phyloP scores from a whole-genome alignment of 2,113 vertebrate species.

The Drymodes brunneopygia region DNA sequence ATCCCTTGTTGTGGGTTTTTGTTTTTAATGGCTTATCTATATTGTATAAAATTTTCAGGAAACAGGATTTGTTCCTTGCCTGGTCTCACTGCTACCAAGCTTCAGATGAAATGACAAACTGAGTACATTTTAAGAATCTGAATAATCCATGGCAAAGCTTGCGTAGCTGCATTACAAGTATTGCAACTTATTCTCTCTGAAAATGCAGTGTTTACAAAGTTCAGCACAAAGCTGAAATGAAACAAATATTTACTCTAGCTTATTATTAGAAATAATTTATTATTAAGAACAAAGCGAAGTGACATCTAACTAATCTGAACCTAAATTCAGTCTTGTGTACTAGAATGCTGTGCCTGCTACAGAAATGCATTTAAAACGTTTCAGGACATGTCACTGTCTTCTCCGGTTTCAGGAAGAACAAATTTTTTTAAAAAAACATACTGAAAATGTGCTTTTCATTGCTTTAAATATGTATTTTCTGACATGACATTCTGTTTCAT shows the following conservation, averaged over 20 bases:
- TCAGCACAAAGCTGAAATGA: not conserved
- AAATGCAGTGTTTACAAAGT: not conserved
- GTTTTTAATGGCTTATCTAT: not conserved
- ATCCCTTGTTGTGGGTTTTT: not conserved
- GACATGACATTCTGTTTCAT: not conserved
- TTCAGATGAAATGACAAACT: not conserved
- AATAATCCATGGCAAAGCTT: not conserved
- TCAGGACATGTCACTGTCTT: not conserved
- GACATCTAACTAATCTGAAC: not conserved
- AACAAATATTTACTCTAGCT: not conserved
- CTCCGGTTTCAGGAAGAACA: not conserved
- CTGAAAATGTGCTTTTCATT: not conserved
- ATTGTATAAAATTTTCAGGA: not conserved
- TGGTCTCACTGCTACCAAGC: not conserved
- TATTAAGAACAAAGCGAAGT: not conserved
- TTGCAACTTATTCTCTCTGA: not conserved
- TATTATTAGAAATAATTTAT: not conserved
- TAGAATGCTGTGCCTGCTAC: not conserved
- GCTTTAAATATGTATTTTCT: not conserved
- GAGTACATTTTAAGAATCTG: not conserved
- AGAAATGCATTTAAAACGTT: not conserved
- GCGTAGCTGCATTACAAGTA: not conserved
- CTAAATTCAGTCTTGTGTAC: not conserved
- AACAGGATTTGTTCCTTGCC: not conserved
- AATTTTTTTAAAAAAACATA: not conserved